Evolutionary conservation across 2,797 vertebrate species (phyloP).

Genomic region (Schizothorax lantsangensis): DNA sequence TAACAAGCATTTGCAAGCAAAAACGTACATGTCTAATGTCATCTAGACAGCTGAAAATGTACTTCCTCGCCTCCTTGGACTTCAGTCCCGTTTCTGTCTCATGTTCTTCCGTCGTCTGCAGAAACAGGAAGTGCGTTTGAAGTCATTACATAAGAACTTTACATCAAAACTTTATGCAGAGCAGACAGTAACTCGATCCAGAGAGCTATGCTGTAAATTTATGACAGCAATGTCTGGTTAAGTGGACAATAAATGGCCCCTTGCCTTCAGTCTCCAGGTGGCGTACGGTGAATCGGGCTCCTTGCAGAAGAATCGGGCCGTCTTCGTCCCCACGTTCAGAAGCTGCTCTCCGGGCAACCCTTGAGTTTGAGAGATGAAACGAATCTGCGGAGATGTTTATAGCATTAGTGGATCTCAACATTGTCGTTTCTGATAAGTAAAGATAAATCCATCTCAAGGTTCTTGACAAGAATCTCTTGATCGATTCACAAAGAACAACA

Average conservation of each 20-base stretch:
- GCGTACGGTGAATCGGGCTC: slow-evolving; percentile 89
- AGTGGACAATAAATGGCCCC: neutral
- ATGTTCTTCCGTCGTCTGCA: slow-evolving; percentile 93
- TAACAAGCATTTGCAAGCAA: neutral
- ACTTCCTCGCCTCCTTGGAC: slow-evolving; percentile 99
- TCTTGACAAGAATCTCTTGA: neutral
- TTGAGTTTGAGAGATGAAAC: slow-evolving; percentile 99
- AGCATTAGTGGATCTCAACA: neutral
- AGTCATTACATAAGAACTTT: slow-evolving; percentile 31
- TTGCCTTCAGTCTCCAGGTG: slow-evolving; percentile 95
- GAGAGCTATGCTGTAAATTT: neutral
- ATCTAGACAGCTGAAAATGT: slow-evolving; percentile 97
- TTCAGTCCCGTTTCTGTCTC: slow-evolving; percentile 97
- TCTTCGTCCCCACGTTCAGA: slow-evolving; percentile 96
- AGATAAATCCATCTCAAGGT: neutral
- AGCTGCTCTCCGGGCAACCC: slow-evolving; percentile 91
- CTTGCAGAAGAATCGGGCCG: slow-evolving; percentile 93
- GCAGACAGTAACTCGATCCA: slow-evolving; percentile 11
- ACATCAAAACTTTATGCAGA: neutral
- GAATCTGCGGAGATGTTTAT: slow-evolving; percentile 81
- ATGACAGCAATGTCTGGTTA: slow-evolving; percentile 6
- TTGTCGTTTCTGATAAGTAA: neutral
- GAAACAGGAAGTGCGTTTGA: slow-evolving; percentile 19
- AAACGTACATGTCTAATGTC: slow-evolving; percentile 91
- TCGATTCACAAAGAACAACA: slow-evolving; percentile 12